A percentile compares a stretch with the other conserved stretches of the same genome.
phyloP scores from a whole-genome alignment of 2,888 invertebrate genomes.

The Troilus luridus region DNA sequence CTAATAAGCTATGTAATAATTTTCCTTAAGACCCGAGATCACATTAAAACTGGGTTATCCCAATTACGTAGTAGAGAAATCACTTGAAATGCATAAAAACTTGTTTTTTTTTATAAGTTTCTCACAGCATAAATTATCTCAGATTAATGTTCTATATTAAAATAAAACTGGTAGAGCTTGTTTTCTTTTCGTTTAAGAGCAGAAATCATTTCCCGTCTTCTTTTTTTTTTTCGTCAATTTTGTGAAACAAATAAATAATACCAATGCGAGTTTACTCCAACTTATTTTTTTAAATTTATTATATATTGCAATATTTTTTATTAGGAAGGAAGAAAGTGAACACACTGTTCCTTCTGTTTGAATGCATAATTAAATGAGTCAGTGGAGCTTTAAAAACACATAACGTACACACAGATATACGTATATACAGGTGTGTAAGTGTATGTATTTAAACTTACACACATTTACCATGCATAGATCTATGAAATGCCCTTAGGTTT shows the following conservation, averaged over 20 bases:
- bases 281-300: not conserved
- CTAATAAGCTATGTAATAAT: not conserved
- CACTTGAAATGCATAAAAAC: not conserved
- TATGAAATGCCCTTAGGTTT: too few relatives aligned
- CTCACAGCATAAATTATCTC: not conserved
- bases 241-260: not conserved
- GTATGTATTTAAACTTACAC: too few relatives aligned
- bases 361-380: not conserved
- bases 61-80: not conserved
- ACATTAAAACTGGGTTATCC: constrained; percentile 2
- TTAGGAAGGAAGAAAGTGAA: not conserved
- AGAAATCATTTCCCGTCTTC: not conserved
- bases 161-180: not conserved
- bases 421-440: too few relatives aligned
- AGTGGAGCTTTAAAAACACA: not conserved
- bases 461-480: too few relatives aligned
- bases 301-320: not conserved
- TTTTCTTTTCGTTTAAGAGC: not conserved
- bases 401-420: not conserved
- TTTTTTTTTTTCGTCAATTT: not conserved
- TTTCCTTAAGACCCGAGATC: not conserved
- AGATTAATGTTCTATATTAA: not conserved
- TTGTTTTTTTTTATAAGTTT: not conserved
- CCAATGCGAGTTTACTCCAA: not conserved
- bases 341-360: not conserved